Evolutionary conservation across 2,113 vertebrate genomes (phyloP).

Genomic region (Pipa parva): DNA sequence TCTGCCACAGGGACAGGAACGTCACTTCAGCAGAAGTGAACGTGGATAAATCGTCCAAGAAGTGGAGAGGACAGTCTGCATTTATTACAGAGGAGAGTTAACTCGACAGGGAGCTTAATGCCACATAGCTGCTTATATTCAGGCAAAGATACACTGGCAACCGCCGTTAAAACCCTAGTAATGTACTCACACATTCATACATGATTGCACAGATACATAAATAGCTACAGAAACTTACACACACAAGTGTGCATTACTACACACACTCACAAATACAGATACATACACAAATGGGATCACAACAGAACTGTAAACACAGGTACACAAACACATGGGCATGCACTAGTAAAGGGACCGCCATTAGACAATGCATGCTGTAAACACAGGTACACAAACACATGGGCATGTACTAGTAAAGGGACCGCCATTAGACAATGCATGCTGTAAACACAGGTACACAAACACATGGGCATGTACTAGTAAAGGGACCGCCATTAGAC

Average conservation of each 20-base stretch:
- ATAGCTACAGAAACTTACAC: not conserved
- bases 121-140: constrained; percentile 12
- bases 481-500: no score
- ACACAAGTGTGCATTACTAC: not conserved
- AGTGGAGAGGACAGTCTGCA: constrained; percentile 23
- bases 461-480: no score
- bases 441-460: no score
- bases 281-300: not conserved
- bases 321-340: no score
- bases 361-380: no score
- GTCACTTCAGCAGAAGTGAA: constrained; percentile 31
- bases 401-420: no score
- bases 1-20: constrained; percentile 30
- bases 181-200: not conserved
- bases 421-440: no score
- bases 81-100: constrained; percentile 32
- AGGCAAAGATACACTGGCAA: not conserved
- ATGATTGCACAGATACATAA: not conserved
- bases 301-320: no score
- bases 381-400: no score
- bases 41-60: constrained; percentile 32
- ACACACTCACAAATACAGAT: not conserved
- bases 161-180: not conserved
- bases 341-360: no score
- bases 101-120: not conserved